phyloP scores from a whole-genome alignment of 1,140 invertebrate genomes.

The Drosophila insularis region DNA sequence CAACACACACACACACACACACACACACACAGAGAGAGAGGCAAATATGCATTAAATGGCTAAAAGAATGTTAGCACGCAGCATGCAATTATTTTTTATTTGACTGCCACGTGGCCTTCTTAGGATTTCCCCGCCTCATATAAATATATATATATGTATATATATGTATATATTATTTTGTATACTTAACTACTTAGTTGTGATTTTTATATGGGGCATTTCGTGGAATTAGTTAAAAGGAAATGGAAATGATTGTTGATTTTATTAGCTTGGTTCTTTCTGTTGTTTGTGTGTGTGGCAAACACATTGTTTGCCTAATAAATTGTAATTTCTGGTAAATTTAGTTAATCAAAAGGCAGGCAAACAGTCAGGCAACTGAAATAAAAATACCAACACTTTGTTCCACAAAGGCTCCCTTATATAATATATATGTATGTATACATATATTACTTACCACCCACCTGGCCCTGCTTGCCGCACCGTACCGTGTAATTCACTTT shows the following conservation, averaged over 20 bases:
- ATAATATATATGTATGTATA: too few relatives aligned
- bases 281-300: neutral
- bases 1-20: too few relatives aligned
- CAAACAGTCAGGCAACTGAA: neutral
- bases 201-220: constrained; percentile 32
- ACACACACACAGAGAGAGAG: constrained; percentile 11
- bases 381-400: neutral
- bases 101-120: constrained; percentile 31
- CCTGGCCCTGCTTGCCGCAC: too few relatives aligned
- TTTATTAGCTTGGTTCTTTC: neutral
- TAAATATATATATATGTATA: neutral
- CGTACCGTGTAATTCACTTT: neutral
- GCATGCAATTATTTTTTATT: constrained; percentile 61
- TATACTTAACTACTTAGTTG: constrained; percentile 22
- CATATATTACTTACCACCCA: neutral
- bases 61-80: constrained; percentile 70
- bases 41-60: constrained; percentile 52
- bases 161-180: neutral
- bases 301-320: constrained; percentile 11
- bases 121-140: neutral
- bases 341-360: constrained; percentile 7
- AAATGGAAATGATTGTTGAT: constrained; percentile 17
- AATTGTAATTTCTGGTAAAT: constrained; percentile 42
- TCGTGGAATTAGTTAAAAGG: constrained; percentile 20
- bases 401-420: neutral